Evolutionary conservation across 2,888 invertebrate species (phyloP), one percentile per base, ranked within the genome.

Genomic region (Chaetogeoica ovagalla): DNA sequence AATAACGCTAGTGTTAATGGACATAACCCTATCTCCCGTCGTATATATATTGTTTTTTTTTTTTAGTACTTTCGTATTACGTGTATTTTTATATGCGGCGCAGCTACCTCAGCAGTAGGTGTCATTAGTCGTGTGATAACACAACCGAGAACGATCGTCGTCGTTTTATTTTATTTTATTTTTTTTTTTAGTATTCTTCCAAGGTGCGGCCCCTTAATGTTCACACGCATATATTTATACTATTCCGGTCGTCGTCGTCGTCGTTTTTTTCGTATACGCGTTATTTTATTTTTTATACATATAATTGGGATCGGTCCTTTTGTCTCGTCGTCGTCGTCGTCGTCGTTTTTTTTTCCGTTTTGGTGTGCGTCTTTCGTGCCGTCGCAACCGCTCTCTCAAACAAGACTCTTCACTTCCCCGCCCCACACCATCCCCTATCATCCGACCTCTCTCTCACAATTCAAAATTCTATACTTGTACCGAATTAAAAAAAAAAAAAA

Each of bases 101-200:
- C 62, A 23, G 57, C 79, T 79, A 70, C 79, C 79, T 79, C 79
- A 79, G 79, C 79, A 79, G 79, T 79, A 79, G 79, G 79, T 79
- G 79, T 79, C 79, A 79, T 79, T 79, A 79, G 79, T 79, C 71
- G 79, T 71, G 79, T 79, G 79, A 79, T 79, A 79, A 79, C 79
- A 79, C 79, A 79, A 79, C 79, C 59, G 75, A 48, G n/a, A 30
- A 30, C 74, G 65, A 48, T 30, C 48, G 76, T 77, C 52, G 59
- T 77, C 70, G 15, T 77, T 68, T 69, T 48, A 23, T 3, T 39
- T 65, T 65, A 17, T 55, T 37, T 71, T 62, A 62, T 21, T 59
- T 39, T 70, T 70, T 70, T 39, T 59, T 72, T 72, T 62, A 48
- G 19, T 73, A 62, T 43, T 76, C 59, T 43, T 68, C 62, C 62